Evolutionary conservation across 2,797 vertebrate genomes (phyloP).

Genomic region (Falco concolor): DNA sequence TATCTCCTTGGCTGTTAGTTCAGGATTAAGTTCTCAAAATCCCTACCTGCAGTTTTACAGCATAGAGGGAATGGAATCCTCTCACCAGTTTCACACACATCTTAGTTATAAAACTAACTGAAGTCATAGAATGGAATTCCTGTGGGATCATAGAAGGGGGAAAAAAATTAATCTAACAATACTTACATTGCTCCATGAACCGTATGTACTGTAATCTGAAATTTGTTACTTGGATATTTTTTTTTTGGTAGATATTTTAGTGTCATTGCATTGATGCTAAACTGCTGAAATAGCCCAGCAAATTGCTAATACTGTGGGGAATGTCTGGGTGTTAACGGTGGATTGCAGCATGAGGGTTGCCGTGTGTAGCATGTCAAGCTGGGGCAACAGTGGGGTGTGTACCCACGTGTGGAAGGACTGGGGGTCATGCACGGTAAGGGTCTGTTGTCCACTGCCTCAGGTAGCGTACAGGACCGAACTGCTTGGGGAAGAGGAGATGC

Average conservation of each 20-base stretch:
- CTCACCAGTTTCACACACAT: not conserved
- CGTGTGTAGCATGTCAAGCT: not conserved
- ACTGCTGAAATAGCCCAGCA: not conserved
- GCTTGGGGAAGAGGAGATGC: not conserved
- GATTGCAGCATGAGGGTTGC: not conserved
- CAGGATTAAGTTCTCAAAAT: not conserved
- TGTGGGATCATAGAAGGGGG: not conserved
- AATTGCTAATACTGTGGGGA: not conserved
- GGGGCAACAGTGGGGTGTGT: not conserved
- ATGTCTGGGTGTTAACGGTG: not conserved
- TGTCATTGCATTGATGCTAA: not conserved
- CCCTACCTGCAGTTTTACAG: not conserved
- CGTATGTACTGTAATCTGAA: not conserved
- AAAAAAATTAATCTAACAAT: not conserved
- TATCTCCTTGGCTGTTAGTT: not conserved
- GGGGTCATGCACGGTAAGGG: not conserved
- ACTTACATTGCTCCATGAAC: not conserved
- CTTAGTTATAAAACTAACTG: not conserved
- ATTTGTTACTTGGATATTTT: not conserved
- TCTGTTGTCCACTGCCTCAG: not conserved
- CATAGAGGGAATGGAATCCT: not conserved
- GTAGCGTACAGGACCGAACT: not conserved
- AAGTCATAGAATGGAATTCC: not conserved
- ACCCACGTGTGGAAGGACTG: not conserved
- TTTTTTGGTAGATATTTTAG: no score